Conservation (phyloP, 2,888 invertebrate species). For the Corythucha ciliata region DNA sequence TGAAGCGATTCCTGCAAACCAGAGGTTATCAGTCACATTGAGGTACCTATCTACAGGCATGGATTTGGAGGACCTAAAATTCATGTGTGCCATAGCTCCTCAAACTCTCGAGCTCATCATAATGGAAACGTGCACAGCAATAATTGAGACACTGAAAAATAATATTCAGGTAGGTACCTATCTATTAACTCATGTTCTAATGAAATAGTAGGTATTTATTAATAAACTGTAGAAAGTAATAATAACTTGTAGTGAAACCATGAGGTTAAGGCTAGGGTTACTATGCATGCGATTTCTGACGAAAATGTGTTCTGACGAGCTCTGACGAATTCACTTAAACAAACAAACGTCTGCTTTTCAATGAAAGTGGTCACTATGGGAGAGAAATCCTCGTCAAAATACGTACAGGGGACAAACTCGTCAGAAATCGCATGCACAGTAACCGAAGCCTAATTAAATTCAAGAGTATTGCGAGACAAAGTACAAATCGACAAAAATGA, state of each 20-base stretch:
- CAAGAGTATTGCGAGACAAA: slow-evolving; percentile 6
- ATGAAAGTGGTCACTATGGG: too few species aligned
- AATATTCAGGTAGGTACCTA: slow-evolving; percentile 6
- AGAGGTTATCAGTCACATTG: slow-evolving; percentile 18
- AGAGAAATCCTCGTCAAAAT: too few species aligned
- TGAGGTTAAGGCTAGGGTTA: too few species aligned
- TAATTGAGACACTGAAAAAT: slow-evolving; percentile 3
- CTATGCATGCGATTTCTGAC: too few species aligned
- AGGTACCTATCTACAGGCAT: slow-evolving; percentile 11
- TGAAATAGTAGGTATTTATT: background rate
- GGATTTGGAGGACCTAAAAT: slow-evolving; percentile 17
- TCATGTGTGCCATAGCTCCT: slow-evolving; percentile 26
- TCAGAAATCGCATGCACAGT: too few species aligned
- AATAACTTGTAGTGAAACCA: background rate
- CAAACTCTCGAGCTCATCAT: slow-evolving; percentile 13
- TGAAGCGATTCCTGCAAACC: slow-evolving; percentile 10
- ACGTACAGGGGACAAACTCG: too few species aligned
- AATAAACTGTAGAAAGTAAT: slow-evolving; percentile 3
- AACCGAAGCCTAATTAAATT: slow-evolving; percentile 1
- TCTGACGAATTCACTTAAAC: too few species aligned
- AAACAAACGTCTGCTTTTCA: too few species aligned
- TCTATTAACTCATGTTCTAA: slow-evolving; percentile 7
- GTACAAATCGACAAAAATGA: slow-evolving; percentile 2
- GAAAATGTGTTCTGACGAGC: too few species aligned
- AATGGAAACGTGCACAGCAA: slow-evolving; percentile 17